Percentiles rank a stretch among this genome's conserved stretches.
These are phyloP conservation scores for Himalopsyche japonica DNA, from an alignment of 2,888 invertebrate genomes.

Conservation along the genomic window DNA sequence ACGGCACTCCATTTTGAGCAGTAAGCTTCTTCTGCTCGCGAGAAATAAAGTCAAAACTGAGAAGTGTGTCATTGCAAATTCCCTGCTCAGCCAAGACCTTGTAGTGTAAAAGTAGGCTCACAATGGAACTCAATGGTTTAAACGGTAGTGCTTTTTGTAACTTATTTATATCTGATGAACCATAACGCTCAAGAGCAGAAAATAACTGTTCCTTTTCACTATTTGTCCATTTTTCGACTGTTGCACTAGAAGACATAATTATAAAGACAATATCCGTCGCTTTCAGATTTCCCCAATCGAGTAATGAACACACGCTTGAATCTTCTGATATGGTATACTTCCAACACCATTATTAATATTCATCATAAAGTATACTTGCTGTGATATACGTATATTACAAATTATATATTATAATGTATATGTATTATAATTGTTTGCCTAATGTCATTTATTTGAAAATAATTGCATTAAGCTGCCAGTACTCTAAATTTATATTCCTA, in stretches of 20 bases:
- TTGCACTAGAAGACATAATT: background rate
- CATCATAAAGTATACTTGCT: too few relatives aligned
- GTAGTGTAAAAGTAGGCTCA: conserved; percentile 13
- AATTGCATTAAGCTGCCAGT: too few relatives aligned
- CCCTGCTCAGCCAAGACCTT: background rate
- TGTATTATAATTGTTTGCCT: too few relatives aligned
- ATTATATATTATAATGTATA: too few relatives aligned
- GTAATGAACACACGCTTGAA: too few relatives aligned
- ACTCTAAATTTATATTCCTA: too few relatives aligned
- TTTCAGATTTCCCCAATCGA: too few relatives aligned
- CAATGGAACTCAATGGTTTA: conserved; percentile 14
- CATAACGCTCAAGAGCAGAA: conserved; percentile 13
- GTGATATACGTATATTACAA: too few relatives aligned
- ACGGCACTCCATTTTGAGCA: background rate
- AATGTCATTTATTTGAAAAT: too few relatives aligned
- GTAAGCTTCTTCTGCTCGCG: background rate
- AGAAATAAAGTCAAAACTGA: background rate
- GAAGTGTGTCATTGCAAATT: background rate
- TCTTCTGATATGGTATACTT: too few relatives aligned
- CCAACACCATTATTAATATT: too few relatives aligned
- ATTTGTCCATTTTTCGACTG: conserved; percentile 10
- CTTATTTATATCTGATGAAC: conserved; percentile 10
- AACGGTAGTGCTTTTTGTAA: conserved; percentile 12
- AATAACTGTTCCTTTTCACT: conserved; percentile 26
- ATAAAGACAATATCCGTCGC: background rate